A percentile compares a stretch with the other conserved stretches of the same genome.
phyloP scores from a whole-genome alignment of 1,140 invertebrate genomes.

The Drosophila ficusphila region DNA sequence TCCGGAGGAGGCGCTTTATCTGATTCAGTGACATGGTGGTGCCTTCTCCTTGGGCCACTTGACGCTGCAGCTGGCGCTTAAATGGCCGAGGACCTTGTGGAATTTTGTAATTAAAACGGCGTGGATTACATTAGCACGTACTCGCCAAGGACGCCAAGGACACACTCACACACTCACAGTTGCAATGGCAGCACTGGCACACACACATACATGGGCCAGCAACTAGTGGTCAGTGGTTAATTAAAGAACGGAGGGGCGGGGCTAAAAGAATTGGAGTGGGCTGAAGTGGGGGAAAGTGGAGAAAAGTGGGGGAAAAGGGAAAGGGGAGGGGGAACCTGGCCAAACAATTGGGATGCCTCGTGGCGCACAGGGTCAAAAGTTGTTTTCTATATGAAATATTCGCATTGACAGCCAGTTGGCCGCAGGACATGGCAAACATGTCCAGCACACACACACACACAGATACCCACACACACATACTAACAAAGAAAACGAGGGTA shows the following conservation, averaged over 20 bases:
- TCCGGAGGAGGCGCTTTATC: slow-evolving; percentile 13
- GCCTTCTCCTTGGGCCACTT: slow-evolving; percentile 38
- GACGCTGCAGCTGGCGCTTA: slow-evolving; percentile 24
- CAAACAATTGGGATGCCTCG: slow-evolving; percentile 41
- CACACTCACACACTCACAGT: too few relatives aligned
- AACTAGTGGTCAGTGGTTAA: slow-evolving; percentile 76
- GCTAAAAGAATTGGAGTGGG: too few relatives aligned
- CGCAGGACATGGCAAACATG: slow-evolving; percentile 49
- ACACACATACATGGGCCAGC: slow-evolving; percentile 31
- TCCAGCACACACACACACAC: slow-evolving; percentile 9
- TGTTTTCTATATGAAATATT: slow-evolving; percentile 62
- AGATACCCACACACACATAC: too few relatives aligned
- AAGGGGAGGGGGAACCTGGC: too few relatives aligned
- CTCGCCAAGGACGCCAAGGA: slow-evolving; percentile 23
- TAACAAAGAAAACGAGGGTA: slow-evolving; percentile 1
- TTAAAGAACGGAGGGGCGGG: slow-evolving; percentile 43
- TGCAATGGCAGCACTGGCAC: neutral
- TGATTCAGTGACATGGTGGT: slow-evolving; percentile 20
- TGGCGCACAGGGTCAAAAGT: slow-evolving; percentile 30
- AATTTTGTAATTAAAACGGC: slow-evolving; percentile 77
- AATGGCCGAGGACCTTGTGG: slow-evolving; percentile 49
- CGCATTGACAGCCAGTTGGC: slow-evolving; percentile 57
- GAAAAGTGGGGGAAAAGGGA: too few relatives aligned
- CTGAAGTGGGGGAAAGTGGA: neutral
- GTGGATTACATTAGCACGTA: slow-evolving; percentile 76